Evolutionary conservation across 2,113 vertebrate genomes (phyloP), one percentile per base, ranked within the genome.

Genomic region (Anhinga rufa): DNA sequence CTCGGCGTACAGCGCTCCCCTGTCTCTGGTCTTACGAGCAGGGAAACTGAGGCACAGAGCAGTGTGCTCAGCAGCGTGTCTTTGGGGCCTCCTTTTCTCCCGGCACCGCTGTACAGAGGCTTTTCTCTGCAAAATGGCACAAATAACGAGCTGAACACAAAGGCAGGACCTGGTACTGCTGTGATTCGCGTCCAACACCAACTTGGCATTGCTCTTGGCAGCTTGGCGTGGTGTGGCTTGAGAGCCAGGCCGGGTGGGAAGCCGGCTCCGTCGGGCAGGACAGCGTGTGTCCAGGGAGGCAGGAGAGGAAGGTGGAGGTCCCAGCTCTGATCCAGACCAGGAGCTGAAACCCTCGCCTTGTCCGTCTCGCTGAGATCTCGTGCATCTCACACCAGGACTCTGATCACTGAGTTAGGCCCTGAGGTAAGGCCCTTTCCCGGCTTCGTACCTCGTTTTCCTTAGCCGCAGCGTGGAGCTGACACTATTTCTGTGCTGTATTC

Each of bases 1-100:
- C 62, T 7, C 1, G 3, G 15, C 1, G 1, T 22, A 14, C 1
- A 0, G 13, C 1, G 7, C 38, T 58, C 5, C 24, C 10, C 10
- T 4, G 13, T 6, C 48, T 57, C 79, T 38, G 52, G 17, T 62
- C 38, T 28, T 28, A 31, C 36, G 8, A 2, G 25, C 12, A 6
- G 88, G 78, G 93, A 92, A 84, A 91, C 74, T 32, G 95, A 96
- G 96, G 93, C 92, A 94, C 18, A 0, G 77, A 64, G 80, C 70
- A 40, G 40, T 4, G 40, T 16, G 1, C 62, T 55, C 61, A 17
- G 77, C 48, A 57, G 18, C 4, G 2, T 2, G 1, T 19, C 64
- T n/a, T 8, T 49, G 46, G 58, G 51, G 24, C 44, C 29, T 40
- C 24, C 25, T 65, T 12, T 42, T 60, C 68, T 26, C 49, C 6